Evolutionary conservation across 2,888 invertebrate genomes (phyloP), one percentile per base, ranked within the genome.

Genomic region (Seira musarum): DNA sequence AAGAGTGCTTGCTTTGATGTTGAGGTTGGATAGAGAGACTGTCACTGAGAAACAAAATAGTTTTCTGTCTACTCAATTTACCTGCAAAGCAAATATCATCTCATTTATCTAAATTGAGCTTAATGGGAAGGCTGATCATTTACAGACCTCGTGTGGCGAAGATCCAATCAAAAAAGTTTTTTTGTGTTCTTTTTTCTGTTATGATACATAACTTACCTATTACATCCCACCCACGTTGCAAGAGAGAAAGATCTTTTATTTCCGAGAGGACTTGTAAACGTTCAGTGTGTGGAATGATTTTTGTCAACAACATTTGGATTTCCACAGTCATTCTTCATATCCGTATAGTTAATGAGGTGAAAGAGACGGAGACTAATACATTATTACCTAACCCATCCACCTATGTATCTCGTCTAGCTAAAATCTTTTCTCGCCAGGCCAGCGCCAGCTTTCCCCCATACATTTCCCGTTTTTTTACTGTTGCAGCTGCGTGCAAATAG

Each of bases 271-370:
- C n/a, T n/a, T n/a, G n/a, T n/a, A n/a, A n/a, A n/a, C n/a, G n/a
- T n/a, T n/a, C n/a, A n/a, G n/a, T n/a, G 64, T 19, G 64, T 63
- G 46, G 35, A 65, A 30, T 63, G 76, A 76, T 69, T 77, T 76
- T 77, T 60, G 70, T 69, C 65, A 65, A 65, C 69, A 77, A 57
- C 21, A 64, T 69, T 68, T 49, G 57, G 70, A 70, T 70, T 77
- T 77, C 70, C 64, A 22, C 66, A 77, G 60, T 60, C 70, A 46
- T 65, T 46, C 60, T 46, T 77, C 70, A 77, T 77, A 77, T 77
- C 77, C 70, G 35, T 61, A 13, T 65, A 77, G 65, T 70, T 77
- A 77, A 77, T 77, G 77, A 69, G 70, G 53, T 70, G 69, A 30
- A 35, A 77, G 40, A 71, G 63, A 17, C 61, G 65, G 70, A 70